Evolutionary conservation across 2,888 invertebrate species (phyloP), one percentile per base, ranked within the genome.

Genomic region (Electrophaes corylata): DNA sequence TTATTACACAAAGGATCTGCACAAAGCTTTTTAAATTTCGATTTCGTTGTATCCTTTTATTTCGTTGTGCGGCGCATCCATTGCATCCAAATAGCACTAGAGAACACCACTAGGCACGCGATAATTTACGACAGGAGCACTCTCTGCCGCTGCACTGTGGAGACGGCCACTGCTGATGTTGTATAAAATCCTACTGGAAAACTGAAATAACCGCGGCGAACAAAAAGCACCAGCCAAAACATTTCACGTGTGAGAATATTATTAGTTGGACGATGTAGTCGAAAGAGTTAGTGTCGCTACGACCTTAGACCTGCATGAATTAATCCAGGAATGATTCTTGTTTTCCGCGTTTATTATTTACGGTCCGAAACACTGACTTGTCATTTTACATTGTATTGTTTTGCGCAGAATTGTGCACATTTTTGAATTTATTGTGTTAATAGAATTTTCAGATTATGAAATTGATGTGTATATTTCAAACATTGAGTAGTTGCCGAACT

Each of bases 221-320:
- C 91, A 91, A 91, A 91, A 91, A 91, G 86, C 91, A 89, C 86
- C 91, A 85, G 90, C 91, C 91, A 90, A 91, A 91, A 91, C 89
- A 91, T 91, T 91, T 91, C 88, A 91, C 88, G 90, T 88, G 87
- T 84, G 84, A 71, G 86, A 82, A 83, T 91, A 91, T 91, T 91
- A 91, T 91, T 91, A 91, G 91, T 86, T 91, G 91, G 91, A 90
- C 90, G 91, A 85, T 88, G 89, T 91, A 91, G 87, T 70, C 91
- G 88, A 90, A 84, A 90, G 88, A 84, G 88, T 82, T 84, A 48
- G 87, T 88, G 90, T 87, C 84, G 79, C 78, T 73, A 77, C 71
- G 82, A 79, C 82, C 80, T 84, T 84, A 84, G 26, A 29, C 26
- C 26, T 78, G 76, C 82, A 79, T 77, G 73, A 82, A 82, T 64